These are phyloP conservation scores for Hoplostethus mediterraneus DNA, from an alignment of 2,797 vertebrate species.

Conservation along the genomic window DNA sequence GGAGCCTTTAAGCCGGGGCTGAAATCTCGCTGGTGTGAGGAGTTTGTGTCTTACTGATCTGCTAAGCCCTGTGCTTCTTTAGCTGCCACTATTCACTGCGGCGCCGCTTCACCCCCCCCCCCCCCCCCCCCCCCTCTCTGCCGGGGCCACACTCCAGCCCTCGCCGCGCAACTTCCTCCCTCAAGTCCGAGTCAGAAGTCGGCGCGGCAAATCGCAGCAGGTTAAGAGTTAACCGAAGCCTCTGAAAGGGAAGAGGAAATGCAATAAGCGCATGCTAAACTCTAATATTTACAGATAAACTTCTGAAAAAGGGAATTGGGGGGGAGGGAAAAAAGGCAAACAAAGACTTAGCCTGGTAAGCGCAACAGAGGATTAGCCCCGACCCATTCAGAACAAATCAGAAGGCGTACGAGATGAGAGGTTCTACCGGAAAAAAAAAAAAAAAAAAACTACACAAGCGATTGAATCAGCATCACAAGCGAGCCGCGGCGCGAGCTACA, in stretches of 20 bases:
- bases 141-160: constrained; percentile 49
- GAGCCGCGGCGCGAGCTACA: constrained; percentile 2
- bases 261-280: constrained; percentile 1
- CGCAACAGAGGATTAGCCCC: constrained; percentile 19
- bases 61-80: constrained; percentile 67
- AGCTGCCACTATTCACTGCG: constrained; percentile 57
- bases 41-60: constrained; percentile 79
- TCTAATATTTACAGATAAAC: not conserved
- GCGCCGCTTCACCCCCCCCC: not conserved
- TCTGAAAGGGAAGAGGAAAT: not conserved
- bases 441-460: constrained; percentile 7
- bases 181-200: constrained; percentile 37
- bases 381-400: constrained; percentile 35
- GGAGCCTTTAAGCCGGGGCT: constrained; percentile 78
- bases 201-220: constrained; percentile 35
- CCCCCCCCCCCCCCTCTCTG: too few species aligned
- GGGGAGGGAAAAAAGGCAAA: constrained; percentile 11
- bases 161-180: constrained; percentile 7
- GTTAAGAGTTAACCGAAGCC: constrained; percentile 33
- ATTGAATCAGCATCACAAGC: constrained; percentile 42
- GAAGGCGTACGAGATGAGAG: constrained; percentile 36
- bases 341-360: constrained; percentile 2
- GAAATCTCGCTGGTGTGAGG: constrained; percentile 78
- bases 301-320: constrained; percentile 12
- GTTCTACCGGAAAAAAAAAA: constrained; percentile 3